Conservation (phyloP, 2,113 vertebrate species). For the Tragelaphus scriptus region DNA sequence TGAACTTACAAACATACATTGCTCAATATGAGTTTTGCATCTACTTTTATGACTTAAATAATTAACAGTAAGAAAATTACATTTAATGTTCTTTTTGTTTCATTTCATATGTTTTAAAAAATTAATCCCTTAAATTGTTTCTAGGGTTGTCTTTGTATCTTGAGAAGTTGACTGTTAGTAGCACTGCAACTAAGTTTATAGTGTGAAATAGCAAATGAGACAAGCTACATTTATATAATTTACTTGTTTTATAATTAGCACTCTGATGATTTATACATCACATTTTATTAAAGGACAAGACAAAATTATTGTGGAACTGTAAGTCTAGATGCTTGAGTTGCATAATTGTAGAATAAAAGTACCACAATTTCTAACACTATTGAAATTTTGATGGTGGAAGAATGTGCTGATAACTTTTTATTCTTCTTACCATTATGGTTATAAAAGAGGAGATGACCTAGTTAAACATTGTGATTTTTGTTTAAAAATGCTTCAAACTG, state of each 20-base stretch:
- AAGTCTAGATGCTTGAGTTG: not conserved
- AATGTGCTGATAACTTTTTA: not conserved
- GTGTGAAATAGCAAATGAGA: not conserved
- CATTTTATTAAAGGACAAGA: not conserved
- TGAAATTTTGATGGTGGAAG: not conserved
- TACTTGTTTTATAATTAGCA: not conserved
- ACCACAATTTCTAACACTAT: not conserved
- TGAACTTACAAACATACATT: conserved; percentile 21
- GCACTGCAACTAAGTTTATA: not conserved
- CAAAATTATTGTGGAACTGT: not conserved
- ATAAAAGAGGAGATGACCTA: not conserved
- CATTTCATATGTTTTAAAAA: conserved; percentile 4
- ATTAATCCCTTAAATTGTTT: not conserved
- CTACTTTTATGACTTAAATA: conserved; percentile 14
- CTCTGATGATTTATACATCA: not conserved
- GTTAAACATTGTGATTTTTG: not conserved
- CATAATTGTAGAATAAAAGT: not conserved
- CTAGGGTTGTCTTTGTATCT: not conserved
- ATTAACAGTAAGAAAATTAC: conserved; percentile 47
- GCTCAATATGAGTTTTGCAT: conserved; percentile 6
- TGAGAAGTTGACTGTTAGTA: not conserved
- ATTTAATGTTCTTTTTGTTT: not conserved
- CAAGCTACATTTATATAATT: not conserved
- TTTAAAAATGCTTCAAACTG: not conserved
- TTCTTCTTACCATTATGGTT: not conserved